Conservation (phyloP, 2,888 invertebrate species). For the Stenolophus ochropezus region DNA sequence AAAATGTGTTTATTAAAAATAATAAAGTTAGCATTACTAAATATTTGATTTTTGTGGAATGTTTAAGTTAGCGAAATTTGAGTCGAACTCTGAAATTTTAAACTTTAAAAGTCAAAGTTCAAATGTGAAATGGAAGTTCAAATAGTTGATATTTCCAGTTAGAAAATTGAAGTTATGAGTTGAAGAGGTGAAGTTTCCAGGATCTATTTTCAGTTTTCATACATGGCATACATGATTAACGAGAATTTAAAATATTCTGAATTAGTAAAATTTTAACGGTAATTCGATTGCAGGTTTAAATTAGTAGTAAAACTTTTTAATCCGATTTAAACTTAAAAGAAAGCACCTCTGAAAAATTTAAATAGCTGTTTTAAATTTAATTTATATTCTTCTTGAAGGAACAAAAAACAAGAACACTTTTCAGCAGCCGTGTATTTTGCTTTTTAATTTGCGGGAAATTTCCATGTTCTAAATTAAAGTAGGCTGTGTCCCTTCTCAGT, state of each 20-base stretch:
- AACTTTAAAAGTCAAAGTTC: background rate
- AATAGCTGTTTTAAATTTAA: constrained; percentile 25
- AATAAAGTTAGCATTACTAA: too few relatives aligned
- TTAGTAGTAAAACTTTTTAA: background rate
- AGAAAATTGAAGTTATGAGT: background rate
- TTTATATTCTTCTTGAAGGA: constrained; percentile 29
- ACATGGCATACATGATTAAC: background rate
- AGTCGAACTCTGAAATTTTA: background rate
- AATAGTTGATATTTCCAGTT: background rate
- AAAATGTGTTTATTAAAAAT: too few relatives aligned
- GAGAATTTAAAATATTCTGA: background rate
- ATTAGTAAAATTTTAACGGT: background rate
- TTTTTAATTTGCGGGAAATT: constrained; percentile 35
- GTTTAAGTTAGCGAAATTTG: too few relatives aligned
- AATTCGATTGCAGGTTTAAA: background rate
- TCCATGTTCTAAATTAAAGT: constrained; percentile 31
- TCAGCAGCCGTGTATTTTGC: constrained; percentile 8
- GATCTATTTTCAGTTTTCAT: background rate
- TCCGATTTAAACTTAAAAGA: background rate
- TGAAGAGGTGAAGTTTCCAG: too few relatives aligned
- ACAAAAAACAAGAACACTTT: constrained; percentile 5
- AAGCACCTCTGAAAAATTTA: background rate
- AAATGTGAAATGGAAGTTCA: background rate
- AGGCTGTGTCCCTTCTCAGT: background rate
- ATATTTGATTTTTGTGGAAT: too few relatives aligned